phyloP scores from a whole-genome alignment of 1,140 invertebrate genomes.

The Anadara kagoshimensis region DNA sequence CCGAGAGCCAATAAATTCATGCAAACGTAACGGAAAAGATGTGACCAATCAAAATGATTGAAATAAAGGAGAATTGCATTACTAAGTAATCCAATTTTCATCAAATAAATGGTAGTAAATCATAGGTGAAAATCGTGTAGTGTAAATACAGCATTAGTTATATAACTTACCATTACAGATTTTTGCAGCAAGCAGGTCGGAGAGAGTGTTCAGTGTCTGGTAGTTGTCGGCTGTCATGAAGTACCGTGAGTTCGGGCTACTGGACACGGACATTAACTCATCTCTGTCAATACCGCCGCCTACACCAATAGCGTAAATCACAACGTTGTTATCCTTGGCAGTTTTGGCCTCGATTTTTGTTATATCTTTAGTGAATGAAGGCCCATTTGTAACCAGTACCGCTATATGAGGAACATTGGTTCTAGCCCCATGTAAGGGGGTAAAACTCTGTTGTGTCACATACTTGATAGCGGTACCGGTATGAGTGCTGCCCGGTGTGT shows the following conservation, averaged over 20 bases:
- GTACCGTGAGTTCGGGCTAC: constrained; percentile 37
- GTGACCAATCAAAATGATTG: no score
- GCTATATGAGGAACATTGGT: constrained; percentile 48
- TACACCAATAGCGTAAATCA: constrained; percentile 40
- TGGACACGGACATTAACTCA: constrained; percentile 42
- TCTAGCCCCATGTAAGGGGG: constrained; percentile 41
- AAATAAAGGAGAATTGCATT: no score
- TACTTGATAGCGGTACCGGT: constrained; percentile 55
- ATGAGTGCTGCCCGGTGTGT: constrained; percentile 51
- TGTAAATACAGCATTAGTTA: no score
- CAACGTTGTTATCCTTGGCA: constrained; percentile 41
- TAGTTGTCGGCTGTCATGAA: constrained; percentile 45
- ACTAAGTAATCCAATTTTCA: no score
- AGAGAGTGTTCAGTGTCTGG: constrained; percentile 31
- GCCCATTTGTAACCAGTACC: constrained; percentile 52
- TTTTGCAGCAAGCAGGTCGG: constrained; percentile 32
- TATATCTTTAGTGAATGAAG: constrained; percentile 36
- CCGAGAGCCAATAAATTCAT: no score
- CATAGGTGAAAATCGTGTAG: no score
- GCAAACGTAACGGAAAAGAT: no score
- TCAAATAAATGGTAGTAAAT: no score
- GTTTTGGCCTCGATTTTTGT: constrained; percentile 39
- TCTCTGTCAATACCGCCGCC: constrained; percentile 41
- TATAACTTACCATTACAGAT: constrained; percentile 45
- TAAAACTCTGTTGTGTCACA: constrained; percentile 50